Conservation (phyloP, 2,888 invertebrate genomes). For the Norana najaformis region DNA sequence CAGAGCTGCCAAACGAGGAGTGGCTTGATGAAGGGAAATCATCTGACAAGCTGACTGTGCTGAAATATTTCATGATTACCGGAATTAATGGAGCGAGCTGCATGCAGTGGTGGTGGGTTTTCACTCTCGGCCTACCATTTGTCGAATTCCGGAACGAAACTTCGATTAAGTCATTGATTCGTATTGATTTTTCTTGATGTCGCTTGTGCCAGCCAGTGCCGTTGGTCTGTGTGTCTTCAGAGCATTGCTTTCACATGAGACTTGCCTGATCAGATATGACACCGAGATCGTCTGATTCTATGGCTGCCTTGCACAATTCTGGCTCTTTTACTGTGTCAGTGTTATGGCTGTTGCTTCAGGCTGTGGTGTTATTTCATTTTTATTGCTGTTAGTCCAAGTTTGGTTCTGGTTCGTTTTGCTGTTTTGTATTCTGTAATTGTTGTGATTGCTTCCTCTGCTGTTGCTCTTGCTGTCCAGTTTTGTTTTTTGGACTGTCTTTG, state of each 20-base stretch:
- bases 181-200: not conserved
- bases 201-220: not conserved
- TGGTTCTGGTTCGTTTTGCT: not conserved
- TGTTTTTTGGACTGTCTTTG: too few species aligned
- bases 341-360: not conserved
- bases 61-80: not conserved
- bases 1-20: not conserved
- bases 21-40: not conserved
- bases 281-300: not conserved
- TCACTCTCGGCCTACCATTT: not conserved
- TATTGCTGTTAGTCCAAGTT: not conserved
- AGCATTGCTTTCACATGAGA: not conserved
- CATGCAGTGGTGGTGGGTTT: not conserved
- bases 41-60: not conserved
- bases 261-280: not conserved
- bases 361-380: not conserved
- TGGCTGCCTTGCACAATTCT: not conserved
- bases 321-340: not conserved
- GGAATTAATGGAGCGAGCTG: not conserved
- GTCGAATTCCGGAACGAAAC: not conserved
- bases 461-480: too few species aligned
- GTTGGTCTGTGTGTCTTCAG: not conserved
- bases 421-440: too few species aligned
- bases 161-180: slow-evolving; percentile 8
- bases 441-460: too few species aligned